These are phyloP conservation scores for Metopolophium dirhodum DNA, from an alignment of 1,140 invertebrate species.

Conservation along the genomic window DNA sequence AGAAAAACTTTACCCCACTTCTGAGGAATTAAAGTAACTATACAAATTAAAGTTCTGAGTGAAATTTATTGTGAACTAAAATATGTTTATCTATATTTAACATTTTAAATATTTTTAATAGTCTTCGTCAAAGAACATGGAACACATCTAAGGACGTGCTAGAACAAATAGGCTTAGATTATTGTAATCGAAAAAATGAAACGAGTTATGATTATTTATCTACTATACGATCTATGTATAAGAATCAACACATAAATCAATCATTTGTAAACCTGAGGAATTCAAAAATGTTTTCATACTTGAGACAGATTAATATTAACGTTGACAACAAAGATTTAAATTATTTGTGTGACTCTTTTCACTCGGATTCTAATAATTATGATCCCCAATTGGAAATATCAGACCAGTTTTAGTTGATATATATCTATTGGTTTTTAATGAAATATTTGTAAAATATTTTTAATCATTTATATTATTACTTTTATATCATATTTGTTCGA, in stretches of 20 bases:
- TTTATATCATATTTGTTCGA: background rate
- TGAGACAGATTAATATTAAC: conserved; percentile 27
- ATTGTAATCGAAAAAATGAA: conserved; percentile 48
- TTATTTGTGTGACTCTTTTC: background rate
- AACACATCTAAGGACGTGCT: conserved; percentile 9
- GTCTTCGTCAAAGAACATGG: conserved; percentile 3
- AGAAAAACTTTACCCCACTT: background rate
- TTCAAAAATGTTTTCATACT: conserved; percentile 24
- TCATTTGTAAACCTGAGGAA: conserved; percentile 19
- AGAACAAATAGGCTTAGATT: conserved; percentile 49
- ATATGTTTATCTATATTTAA: background rate
- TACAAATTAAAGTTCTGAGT: background rate
- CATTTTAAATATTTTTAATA: background rate
- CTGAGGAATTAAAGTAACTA: conserved; percentile 34
- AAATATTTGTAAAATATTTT: background rate
- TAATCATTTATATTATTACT: background rate
- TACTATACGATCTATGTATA: background rate
- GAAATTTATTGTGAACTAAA: background rate
- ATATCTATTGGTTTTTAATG: background rate
- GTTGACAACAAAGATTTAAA: background rate
- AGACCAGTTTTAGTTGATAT: conserved; percentile 35
- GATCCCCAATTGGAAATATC: background rate
- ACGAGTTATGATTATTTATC: conserved; percentile 31
- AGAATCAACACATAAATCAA: background rate
- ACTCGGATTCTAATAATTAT: background rate